Evolutionary conservation across 2,113 vertebrate species (phyloP), one percentile per base, ranked within the genome.

Genomic region (Cariama cristata): DNA sequence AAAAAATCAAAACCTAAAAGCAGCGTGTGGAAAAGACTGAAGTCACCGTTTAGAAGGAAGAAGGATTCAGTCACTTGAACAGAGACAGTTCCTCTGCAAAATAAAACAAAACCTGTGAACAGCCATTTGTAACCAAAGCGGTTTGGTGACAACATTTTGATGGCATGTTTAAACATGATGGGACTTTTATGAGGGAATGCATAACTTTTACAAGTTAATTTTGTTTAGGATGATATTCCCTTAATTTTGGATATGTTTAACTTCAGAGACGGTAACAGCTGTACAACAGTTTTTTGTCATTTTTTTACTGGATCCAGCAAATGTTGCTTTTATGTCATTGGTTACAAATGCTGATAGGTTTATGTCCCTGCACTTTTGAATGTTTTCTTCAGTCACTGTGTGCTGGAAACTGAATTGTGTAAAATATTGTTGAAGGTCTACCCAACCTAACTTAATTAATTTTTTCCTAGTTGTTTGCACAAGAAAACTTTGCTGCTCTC

Each of bases 11-110:
- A 98, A 38, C 98, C 98, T 6, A 98, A 97, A 49, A 97, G 82
- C 76, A 99, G 98, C 1, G 42, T 99, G 11, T 99, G 99, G 99
- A 98, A 97, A 62, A 98, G 98, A n/a, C 96, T 99, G 11, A 99
- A 98, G 21, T 98, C 98, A 2, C 99, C 98, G 0, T 99, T 99
- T 33, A 86, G 98, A 45, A 99, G 97, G 97, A 99, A 98, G 97
- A 99, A 99, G 81, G 98, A 98, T 63, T 99, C 98, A 0, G 97
- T 99, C 30, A 99, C 98, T 17, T 99, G 98, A 99, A 81, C 13
- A 11, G 49, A 15, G 47, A 13, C 26, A 8, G 5, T 13, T 18
- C 8, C 55, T 53, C 59, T 8, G 35, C 24, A 1, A 3, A 59
- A 5, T 14, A 13, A 74, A 71, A 63, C 22, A 21, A 5, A n/a